phyloP scores from a whole-genome alignment of 2,113 vertebrate genomes.

The Anthoscopus minutus region DNA sequence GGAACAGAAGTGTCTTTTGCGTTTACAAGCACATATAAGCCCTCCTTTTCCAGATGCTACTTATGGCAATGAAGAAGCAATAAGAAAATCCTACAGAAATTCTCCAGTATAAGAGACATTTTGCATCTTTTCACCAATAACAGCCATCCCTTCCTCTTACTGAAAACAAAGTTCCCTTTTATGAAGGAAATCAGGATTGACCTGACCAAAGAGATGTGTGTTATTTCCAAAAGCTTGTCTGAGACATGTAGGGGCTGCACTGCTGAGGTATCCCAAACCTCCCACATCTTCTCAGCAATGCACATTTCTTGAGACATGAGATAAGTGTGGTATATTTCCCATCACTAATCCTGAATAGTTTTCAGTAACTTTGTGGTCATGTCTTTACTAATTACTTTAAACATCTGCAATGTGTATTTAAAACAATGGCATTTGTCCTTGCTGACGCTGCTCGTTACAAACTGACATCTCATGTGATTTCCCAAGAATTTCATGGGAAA shows the following conservation, averaged over 20 bases:
- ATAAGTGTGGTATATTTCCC: background rate
- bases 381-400: background rate
- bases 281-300: background rate
- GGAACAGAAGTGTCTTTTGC: background rate
- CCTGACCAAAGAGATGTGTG: background rate
- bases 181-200: background rate
- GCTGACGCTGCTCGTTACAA: background rate
- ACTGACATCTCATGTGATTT: conserved; percentile 6
- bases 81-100: background rate
- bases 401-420: conserved; percentile 18
- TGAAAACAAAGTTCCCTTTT: background rate
- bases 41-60: background rate
- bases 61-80: background rate
- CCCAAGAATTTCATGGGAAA: background rate
- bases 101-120: background rate
- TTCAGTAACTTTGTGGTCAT: background rate
- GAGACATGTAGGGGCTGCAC: background rate
- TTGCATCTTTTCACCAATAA: background rate
- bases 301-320: background rate
- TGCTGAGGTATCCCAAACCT: background rate
- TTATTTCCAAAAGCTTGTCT: background rate
- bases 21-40: background rate
- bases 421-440: conserved; percentile 34
- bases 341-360: background rate
- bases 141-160: background rate